Evolutionary conservation across 92 coral and sea anemone species (phyloP).

Genomic region (Scolanthus callimorphus): DNA sequence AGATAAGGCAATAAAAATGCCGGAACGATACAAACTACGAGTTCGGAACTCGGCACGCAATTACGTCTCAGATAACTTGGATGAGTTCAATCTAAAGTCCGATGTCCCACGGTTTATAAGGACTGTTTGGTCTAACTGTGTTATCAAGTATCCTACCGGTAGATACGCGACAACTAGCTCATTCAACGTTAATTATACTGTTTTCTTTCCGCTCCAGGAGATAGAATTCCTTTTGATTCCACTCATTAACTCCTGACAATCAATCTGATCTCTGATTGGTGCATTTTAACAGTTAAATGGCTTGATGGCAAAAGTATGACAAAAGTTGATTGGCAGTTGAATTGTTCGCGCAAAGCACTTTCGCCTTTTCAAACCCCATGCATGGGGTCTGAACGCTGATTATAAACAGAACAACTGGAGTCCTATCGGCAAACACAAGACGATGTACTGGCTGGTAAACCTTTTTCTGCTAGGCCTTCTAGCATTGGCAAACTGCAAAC

Average conservation of each 20-base stretch:
- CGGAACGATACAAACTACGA: too few species aligned
- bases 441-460: constrained; percentile 12
- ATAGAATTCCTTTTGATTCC: neutral
- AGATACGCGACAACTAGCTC: neutral
- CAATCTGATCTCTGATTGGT: constrained; percentile 2
- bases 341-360: constrained; percentile 49
- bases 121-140: neutral
- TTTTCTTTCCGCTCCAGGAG: constrained; percentile 2
- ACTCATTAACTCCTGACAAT: neutral
- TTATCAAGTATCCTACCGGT: neutral
- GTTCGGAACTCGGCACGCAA: too few species aligned
- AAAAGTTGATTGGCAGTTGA: constrained; percentile 55
- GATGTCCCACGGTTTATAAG: too few species aligned
- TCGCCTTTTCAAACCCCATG: constrained; percentile 30
- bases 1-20: too few species aligned
- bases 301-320: neutral
- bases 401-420: constrained; percentile 3
- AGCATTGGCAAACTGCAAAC: constrained; percentile 6
- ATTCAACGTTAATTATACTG: neutral
- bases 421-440: neutral
- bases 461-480: constrained; percentile 12
- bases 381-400: constrained; percentile 23
- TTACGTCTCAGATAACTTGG: too few species aligned
- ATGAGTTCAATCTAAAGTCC: too few species aligned
- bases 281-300: constrained; percentile 4